Base-by-base conservation (phyloP, 2,888 invertebrate species). In the Ochlodes sylvanus region DNA sequence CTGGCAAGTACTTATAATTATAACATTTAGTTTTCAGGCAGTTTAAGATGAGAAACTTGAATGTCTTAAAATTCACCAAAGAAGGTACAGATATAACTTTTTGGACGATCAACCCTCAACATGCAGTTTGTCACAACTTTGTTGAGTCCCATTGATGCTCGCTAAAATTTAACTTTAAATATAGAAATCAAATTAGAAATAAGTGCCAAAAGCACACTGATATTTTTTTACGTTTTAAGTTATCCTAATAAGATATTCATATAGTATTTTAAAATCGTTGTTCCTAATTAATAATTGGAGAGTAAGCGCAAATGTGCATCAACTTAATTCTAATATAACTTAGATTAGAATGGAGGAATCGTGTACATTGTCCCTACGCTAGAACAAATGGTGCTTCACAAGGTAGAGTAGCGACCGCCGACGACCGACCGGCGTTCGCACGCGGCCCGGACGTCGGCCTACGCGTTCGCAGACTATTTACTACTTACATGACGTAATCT, bases 301-400 rank as follows among this genome's bases (percentile, higher is more conserved):
- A 84, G 80, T 88, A 86, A 86, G 86, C 82, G 82, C 87, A 81
- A 85, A 81, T 82, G 85, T 83, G 90, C 87, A 84, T 79, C 82
- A 86, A 84, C 79, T 80, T 90, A 88, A 86, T 83, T 88, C 82
- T 91, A 90, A 87, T 88, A 82, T 85, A 84, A 84, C 79, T 86
- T 88, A 90, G 89, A 89, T 77, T 91, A 89, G 89, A 88, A 85
- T 86, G 82, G 86, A 84, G 81, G 87, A 90, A 89, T 85, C 82
- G 85, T 93, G 93, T 93, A 93, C 92, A 93, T 93, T 92, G 84
- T 88, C 92, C 93, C 88, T 92, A 92, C 90, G 92, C 93, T 92
- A 92, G 92, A 93, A 91, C 92, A 91, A 90, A 92, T 93, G 93
- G 93, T 93, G 93, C 93, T 92, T 92, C 90, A 90, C 88, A 83